Base-by-base conservation (phyloP, 30 jellyfish, hydroid and myxozoan species). In the Aurelia sp. region DNA sequence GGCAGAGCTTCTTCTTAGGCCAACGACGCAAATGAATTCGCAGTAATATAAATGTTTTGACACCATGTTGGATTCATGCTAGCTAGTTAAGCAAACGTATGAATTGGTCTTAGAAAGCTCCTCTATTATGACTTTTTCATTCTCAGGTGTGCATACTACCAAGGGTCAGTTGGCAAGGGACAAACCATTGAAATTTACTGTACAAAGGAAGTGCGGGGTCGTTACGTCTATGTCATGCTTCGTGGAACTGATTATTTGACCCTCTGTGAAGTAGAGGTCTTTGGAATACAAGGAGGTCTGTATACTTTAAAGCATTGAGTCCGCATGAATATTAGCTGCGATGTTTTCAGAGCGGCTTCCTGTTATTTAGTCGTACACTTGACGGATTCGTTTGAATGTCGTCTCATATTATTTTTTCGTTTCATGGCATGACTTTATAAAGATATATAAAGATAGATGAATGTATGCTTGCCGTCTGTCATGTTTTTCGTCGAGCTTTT, bases 231-330 rank as follows among this genome's bases (percentile, higher is more conserved):
- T 27, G 88, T 84, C 63, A 70, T 41, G 76, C 82, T 84, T 48
- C 78, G 93, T 6, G 84, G 72, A 8, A 72, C 81, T 13, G 93
- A 72, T 18, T 72, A 64, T 22, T 77, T 84, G 40, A 84, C 93
- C 8, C 88, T 84, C 55, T 84, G 93, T 70, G 93, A 84, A 48
- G 93, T 84, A 16, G 93, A 84, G 52, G 93, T 84, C 13, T 60
- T 72, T n/a, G 93, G 82, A 4, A 48, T 84, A 19, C 74, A 84
- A 63, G 69, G 87, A 72, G 78, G 93, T 84, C 18, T 33, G 89
- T 20, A 20, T 35, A 44, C 8, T 44, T 27, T 27, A 27, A 27
- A 27, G 33, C 33, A 27, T 27, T 27, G 33, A 2, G 33, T 27
- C 33, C 33, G 33, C 33, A 27, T 27, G 33, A 27, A 27, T 27